Conservation (phyloP, 2,113 vertebrate species). For the Phainopepla nitens region DNA sequence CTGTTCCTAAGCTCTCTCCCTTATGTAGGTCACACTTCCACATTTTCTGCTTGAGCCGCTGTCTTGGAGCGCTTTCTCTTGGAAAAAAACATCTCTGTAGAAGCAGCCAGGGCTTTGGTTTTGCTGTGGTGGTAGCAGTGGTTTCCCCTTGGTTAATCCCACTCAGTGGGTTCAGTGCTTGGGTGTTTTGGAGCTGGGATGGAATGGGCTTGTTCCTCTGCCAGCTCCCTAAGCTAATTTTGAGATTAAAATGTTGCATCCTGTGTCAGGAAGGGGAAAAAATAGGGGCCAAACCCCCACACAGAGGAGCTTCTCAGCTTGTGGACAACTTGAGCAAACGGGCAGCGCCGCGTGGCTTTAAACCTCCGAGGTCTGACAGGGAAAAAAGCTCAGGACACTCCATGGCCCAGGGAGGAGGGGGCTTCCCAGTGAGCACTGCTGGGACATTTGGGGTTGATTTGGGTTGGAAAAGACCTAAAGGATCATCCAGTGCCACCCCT, state of each 20-base stretch:
- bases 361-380: not conserved
- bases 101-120: not conserved
- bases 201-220: not conserved
- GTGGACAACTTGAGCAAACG: accelerated
- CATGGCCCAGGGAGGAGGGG: not conserved
- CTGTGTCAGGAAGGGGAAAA: not conserved
- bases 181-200: accelerated
- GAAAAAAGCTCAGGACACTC: accelerated
- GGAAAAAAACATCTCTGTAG: not conserved
- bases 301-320: not conserved
- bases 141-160: not conserved
- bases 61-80: not conserved
- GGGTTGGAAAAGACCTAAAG: not conserved
- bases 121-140: accelerated
- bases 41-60: constrained; percentile 28
- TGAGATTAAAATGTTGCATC: not conserved
- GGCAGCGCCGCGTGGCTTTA: accelerated
- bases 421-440: accelerated
- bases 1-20: constrained; percentile 9
- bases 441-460: not conserved
- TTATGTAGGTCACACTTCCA: constrained; percentile 72
- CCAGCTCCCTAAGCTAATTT: not conserved
- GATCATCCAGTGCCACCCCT: not conserved
- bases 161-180: not conserved
- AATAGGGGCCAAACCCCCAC: not conserved